Percentiles rank a stretch among this genome's conserved stretches.
Evolutionary conservation across 2,797 vertebrate species (phyloP).

Genomic region (Chelonia mydas): DNA sequence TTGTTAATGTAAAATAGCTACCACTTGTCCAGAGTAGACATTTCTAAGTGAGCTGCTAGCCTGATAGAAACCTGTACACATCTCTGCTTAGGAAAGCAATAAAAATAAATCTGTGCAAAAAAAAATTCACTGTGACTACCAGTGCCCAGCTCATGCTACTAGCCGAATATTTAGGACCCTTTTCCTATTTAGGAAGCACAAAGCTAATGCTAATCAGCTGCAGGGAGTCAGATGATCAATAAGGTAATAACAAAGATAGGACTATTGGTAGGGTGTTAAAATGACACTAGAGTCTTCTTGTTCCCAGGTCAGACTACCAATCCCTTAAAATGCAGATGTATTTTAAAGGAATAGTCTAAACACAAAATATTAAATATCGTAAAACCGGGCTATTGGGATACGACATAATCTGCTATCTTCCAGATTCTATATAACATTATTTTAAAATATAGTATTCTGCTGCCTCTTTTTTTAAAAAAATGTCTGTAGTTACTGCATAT

Average conservation of each 20-base stretch:
- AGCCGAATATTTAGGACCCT: not conserved
- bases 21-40: not conserved
- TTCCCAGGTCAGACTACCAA: not conserved
- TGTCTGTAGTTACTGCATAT: not conserved
- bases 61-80: not conserved
- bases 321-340: not conserved
- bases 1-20: conserved; percentile 4
- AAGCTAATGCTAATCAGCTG: not conserved
- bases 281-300: not conserved
- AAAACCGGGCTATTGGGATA: not conserved
- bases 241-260: not conserved
- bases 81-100: not conserved
- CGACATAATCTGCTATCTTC: not conserved
- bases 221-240: not conserved
- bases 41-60: not conserved
- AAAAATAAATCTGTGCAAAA: not conserved
- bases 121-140: not conserved
- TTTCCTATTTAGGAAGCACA: not conserved
- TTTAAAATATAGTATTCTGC: not conserved
- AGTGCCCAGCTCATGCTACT: not conserved
- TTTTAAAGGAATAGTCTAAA: not conserved
- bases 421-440: not conserved
- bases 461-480: not conserved
- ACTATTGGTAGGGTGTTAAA: not conserved
- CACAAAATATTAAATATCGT: not conserved